phyloP scores from a whole-genome alignment of 2,888 invertebrate genomes.

The Caradrina clavipalpis region DNA sequence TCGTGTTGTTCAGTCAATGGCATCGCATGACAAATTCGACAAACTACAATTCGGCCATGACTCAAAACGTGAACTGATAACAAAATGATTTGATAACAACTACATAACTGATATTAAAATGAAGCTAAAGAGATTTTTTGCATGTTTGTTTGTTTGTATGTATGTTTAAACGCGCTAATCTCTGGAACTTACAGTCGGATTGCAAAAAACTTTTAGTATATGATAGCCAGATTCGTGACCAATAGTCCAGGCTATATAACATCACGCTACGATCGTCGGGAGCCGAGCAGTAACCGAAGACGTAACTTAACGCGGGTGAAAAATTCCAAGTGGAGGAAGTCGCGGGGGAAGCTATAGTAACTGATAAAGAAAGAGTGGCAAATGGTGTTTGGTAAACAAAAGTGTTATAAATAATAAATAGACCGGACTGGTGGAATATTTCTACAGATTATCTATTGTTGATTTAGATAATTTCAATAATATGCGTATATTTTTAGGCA shows the following conservation, averaged over 20 bases:
- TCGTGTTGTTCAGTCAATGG: background rate
- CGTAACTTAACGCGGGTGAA: too few species aligned
- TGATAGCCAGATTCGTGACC: too few species aligned
- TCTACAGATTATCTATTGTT: slow-evolving; percentile 20
- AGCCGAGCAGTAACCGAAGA: too few species aligned
- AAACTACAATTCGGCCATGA: slow-evolving; percentile 66
- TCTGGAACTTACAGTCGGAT: too few species aligned
- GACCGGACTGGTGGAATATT: slow-evolving; percentile 24
- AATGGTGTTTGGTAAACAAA: slow-evolving; percentile 71
- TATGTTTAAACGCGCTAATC: too few species aligned
- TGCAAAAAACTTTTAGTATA: too few species aligned
- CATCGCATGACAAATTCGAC: background rate
- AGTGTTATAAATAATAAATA: slow-evolving; percentile 17
- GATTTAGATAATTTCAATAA: slow-evolving; percentile 5
- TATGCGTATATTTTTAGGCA: background rate
- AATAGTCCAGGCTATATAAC: too few species aligned
- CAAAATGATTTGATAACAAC: slow-evolving; percentile 58
- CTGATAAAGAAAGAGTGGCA: slow-evolving; percentile 61
- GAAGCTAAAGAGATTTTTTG: too few species aligned
- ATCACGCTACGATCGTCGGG: too few species aligned
- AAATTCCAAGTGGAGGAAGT: too few species aligned
- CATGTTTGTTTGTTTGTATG: too few species aligned
- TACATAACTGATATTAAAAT: slow-evolving; percentile 34
- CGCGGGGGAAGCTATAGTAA: background rate
- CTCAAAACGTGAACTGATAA: slow-evolving; percentile 70